Base-by-base conservation (phyloP, 2,113 vertebrate species). In the Microcebus griseorufus region DNA sequence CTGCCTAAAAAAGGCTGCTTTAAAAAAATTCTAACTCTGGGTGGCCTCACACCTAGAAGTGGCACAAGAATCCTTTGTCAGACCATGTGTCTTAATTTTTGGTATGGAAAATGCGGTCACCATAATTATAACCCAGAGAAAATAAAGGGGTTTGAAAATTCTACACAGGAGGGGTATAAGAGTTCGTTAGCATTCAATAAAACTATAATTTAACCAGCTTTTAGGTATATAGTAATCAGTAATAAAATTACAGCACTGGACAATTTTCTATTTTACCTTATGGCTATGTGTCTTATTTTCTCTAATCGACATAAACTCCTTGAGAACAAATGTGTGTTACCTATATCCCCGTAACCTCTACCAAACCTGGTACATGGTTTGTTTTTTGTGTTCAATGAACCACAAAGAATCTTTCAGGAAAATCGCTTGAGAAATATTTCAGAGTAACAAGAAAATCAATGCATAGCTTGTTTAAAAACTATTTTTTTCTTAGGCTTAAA, bases 61-160 rank as follows among this genome's bases (percentile, higher is more conserved):
- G 92, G 76, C 48, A 97, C 92, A 98, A 93, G 79, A 96, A 95
- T 32, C 90, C 96, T 97, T 97, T 98, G 97, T 98, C 92, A 94
- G 84, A 65, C 79, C 60, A 48, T 39, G 87, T 62, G 79, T 72
- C 94, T 95, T 96, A 95, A 94, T 92, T 96, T 92, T 95, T n/a
- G 82, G 79, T 95, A 86, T 93, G 97, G 96, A 97, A 97, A 97
- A 97, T 89, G 95, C 62, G 92, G 95, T 96, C 93, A 83, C 93
- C 6, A 13, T 98, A 96, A 97, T 97, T 97, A 96, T 42, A 96
- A 93, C 92, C 58, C 70, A 93, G 75, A 92, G 79, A 96, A 96
- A 96, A 90, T 60, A 83, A 94, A 94, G 82, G 39, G 69, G 81
- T 97, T 95, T 80, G 53, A 82, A 95, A 84, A 83, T 90, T 95